Evolutionary conservation across 2,888 invertebrate genomes (phyloP).

Genomic region (Ceriagrion tenellum): DNA sequence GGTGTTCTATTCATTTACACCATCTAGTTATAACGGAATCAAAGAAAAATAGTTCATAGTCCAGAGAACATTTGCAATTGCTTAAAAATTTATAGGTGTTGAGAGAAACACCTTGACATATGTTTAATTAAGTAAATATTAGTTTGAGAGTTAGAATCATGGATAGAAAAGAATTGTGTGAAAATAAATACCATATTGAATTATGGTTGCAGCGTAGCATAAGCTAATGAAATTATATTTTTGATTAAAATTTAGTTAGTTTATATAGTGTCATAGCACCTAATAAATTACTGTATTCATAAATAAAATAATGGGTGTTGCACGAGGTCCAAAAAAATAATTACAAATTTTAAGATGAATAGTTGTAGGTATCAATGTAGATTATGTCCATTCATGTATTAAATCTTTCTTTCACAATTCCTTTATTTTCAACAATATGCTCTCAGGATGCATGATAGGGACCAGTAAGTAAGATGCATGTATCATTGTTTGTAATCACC

Average conservation of each 20-base stretch:
- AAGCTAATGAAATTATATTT: background rate
- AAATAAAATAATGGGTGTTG: background rate
- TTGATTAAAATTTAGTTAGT: background rate
- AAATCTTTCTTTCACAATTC: slow-evolving; percentile 60
- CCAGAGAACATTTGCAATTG: background rate
- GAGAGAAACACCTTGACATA: background rate
- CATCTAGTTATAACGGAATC: too few species aligned
- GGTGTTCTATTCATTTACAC: too few species aligned
- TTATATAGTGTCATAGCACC: background rate
- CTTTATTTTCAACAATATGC: slow-evolving; percentile 67
- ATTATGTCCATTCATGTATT: background rate
- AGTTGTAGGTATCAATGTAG: background rate
- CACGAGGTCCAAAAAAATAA: background rate
- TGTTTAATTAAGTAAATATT: background rate
- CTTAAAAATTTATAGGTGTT: background rate
- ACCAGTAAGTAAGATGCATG: slow-evolving; percentile 76
- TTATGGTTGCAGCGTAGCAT: background rate
- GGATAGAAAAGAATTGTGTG: background rate
- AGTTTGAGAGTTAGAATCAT: background rate
- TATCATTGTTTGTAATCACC: slow-evolving; percentile 8
- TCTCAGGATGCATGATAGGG: slow-evolving; percentile 77
- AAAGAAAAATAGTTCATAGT: background rate
- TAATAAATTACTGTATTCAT: background rate
- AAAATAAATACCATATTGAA: background rate
- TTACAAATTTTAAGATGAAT: background rate